Evolutionary conservation across 2,113 vertebrate genomes (phyloP).

Genomic region (Microtus oregoni): DNA sequence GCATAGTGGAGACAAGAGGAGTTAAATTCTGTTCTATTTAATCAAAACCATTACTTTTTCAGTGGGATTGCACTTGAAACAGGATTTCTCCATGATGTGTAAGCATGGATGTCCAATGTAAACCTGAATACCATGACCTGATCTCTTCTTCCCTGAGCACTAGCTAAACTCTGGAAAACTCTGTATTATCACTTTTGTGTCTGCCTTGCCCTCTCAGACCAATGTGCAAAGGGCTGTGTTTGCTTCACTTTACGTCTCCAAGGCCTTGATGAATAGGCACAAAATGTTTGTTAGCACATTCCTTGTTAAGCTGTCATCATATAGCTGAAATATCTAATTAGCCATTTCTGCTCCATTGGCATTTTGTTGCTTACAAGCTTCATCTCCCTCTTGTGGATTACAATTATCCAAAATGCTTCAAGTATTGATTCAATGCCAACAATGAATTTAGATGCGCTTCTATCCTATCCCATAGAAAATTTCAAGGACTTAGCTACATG

Average conservation of each 20-base stretch:
- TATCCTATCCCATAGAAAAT: neutral
- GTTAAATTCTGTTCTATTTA: slow-evolving; percentile 41
- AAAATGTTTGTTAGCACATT: slow-evolving; percentile 32
- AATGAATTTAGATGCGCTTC: neutral
- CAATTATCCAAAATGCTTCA: slow-evolving; percentile 29
- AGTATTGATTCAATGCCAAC: neutral
- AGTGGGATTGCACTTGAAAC: neutral
- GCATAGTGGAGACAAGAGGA: neutral
- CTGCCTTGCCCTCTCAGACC: neutral
- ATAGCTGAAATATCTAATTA: slow-evolving; percentile 48
- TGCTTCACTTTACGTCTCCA: neutral
- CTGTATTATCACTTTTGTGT: neutral
- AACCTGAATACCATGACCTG: neutral
- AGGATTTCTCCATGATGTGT: neutral
- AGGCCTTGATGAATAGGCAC: neutral
- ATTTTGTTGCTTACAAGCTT: slow-evolving; percentile 15
- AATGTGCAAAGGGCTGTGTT: neutral
- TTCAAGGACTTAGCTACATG: neutral
- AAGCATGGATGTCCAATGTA: neutral
- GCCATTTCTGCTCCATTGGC: slow-evolving; percentile 35
- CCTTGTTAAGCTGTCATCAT: slow-evolving; percentile 34
- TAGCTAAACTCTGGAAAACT: neutral
- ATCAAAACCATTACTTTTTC: slow-evolving; percentile 18
- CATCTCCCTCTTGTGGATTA: slow-evolving; percentile 36
- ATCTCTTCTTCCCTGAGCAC: neutral